Evolutionary conservation across 2,113 vertebrate species (phyloP).

Genomic region (Dunckerocampus dactyliophorus): DNA sequence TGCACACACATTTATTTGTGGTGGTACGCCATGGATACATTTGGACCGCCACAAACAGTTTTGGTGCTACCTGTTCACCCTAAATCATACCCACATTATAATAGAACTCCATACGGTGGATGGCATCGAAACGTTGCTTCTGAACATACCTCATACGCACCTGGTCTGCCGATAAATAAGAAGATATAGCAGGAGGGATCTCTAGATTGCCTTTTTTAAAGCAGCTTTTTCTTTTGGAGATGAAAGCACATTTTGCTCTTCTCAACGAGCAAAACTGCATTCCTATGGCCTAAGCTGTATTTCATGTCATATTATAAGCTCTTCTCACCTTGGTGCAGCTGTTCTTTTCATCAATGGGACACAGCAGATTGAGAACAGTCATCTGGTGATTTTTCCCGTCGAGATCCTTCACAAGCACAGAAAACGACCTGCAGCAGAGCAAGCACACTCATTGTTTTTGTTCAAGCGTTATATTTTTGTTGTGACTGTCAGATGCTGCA

Average conservation of each 20-base stretch:
- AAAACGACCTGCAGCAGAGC: slow-evolving; percentile 78
- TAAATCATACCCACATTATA: not conserved
- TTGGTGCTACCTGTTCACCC: no score
- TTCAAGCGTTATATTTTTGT: not conserved
- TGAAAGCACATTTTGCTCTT: not conserved
- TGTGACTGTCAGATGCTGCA: not conserved
- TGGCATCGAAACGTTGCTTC: no score
- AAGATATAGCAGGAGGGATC: no score
- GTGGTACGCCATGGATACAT: not conserved
- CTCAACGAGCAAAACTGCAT: not conserved
- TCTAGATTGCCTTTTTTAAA: no score
- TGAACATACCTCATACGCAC: no score
- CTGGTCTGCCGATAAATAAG: no score
- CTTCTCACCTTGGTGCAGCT: slow-evolving; percentile 85
- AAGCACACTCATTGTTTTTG: not conserved
- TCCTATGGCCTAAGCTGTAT: not conserved
- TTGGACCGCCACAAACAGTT: no score
- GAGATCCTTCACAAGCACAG: slow-evolving; percentile 88
- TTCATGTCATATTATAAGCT: not conserved
- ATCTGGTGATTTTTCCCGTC: slow-evolving; percentile 92
- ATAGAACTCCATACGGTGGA: no score
- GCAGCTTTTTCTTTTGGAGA: no score
- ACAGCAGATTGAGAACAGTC: slow-evolving; percentile 87
- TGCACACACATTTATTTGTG: not conserved
- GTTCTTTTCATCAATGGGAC: slow-evolving; percentile 81